phyloP scores from a whole-genome alignment of 2,888 invertebrate species.

The Iselma pallidipennis region DNA sequence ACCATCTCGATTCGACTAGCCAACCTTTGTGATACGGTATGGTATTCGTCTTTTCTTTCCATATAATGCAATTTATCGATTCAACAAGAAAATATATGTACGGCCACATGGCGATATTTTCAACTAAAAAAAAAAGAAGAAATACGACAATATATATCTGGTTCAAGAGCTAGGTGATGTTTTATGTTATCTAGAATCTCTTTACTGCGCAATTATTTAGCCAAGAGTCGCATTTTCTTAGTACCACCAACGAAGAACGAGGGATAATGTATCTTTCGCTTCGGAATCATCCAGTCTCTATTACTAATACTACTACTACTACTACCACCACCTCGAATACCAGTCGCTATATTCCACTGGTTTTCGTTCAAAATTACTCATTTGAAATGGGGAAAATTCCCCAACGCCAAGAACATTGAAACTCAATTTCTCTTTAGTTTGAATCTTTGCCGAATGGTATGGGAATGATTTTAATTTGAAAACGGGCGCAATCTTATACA shows the following conservation, averaged over 20 bases:
- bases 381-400: constrained; percentile 19
- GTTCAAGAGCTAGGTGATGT: constrained; percentile 5
- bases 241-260: constrained; percentile 3
- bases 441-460: constrained; percentile 26
- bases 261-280: constrained; percentile 20
- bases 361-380: constrained; percentile 17
- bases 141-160: background rate
- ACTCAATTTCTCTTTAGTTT: constrained; percentile 37
- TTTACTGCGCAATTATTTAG: constrained; percentile 26
- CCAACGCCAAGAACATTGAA: constrained; percentile 29
- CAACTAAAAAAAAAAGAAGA: background rate
- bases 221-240: constrained; percentile 20
- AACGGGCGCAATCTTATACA: background rate
- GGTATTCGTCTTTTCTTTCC: constrained; percentile 14
- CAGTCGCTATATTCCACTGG: no score
- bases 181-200: constrained; percentile 23
- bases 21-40: background rate
- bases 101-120: background rate
- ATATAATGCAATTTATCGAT: constrained; percentile 18
- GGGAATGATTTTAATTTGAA: constrained; percentile 24
- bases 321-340: background rate
- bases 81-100: background rate
- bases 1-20: background rate
- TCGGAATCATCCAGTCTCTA: constrained; percentile 12
- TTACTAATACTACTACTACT: background rate